phyloP scores from a whole-genome alignment of 2,888 invertebrate genomes.

The Andrena haemorrhoa region DNA sequence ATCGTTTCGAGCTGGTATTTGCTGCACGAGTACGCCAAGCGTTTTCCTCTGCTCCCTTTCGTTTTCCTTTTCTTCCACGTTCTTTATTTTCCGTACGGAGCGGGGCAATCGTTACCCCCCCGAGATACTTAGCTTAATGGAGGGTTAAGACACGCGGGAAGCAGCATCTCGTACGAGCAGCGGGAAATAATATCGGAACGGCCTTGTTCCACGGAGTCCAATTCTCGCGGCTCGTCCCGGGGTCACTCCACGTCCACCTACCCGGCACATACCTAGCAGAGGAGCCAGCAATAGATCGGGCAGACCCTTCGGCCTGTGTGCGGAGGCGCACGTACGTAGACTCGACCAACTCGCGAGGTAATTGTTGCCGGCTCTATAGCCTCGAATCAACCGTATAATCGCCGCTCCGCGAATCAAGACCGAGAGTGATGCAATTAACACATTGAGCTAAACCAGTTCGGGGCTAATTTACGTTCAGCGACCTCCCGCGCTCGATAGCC shows the following conservation, averaged over 20 bases:
- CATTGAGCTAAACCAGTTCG: slow-evolving; percentile 70
- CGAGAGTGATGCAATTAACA: slow-evolving; percentile 73
- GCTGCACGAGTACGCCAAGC: slow-evolving; percentile 13
- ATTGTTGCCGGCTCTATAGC: slow-evolving; percentile 59
- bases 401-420: slow-evolving; percentile 67
- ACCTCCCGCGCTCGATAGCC: slow-evolving; percentile 23
- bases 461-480: slow-evolving; percentile 64
- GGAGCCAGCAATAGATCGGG: slow-evolving; percentile 4
- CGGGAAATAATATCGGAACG: slow-evolving; percentile 65
- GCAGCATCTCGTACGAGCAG: slow-evolving; percentile 10
- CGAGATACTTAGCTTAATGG: slow-evolving; percentile 63
- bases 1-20: slow-evolving; percentile 47
- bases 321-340: slow-evolving; percentile 20
- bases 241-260: slow-evolving; percentile 4
- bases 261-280: neutral
- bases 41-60: slow-evolving; percentile 2
- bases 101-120: slow-evolving; percentile 55
- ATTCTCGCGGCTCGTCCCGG: slow-evolving; percentile 21
- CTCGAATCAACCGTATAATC: slow-evolving; percentile 69
- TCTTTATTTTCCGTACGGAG: slow-evolving; percentile 26
- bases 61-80: neutral
- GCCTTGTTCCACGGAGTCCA: slow-evolving; percentile 18
- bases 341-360: slow-evolving; percentile 52
- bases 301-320: slow-evolving; percentile 3
- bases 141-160: slow-evolving; percentile 65